Evolutionary conservation across 2,888 invertebrate species (phyloP).

Genomic region (Arctia plantaginis): DNA sequence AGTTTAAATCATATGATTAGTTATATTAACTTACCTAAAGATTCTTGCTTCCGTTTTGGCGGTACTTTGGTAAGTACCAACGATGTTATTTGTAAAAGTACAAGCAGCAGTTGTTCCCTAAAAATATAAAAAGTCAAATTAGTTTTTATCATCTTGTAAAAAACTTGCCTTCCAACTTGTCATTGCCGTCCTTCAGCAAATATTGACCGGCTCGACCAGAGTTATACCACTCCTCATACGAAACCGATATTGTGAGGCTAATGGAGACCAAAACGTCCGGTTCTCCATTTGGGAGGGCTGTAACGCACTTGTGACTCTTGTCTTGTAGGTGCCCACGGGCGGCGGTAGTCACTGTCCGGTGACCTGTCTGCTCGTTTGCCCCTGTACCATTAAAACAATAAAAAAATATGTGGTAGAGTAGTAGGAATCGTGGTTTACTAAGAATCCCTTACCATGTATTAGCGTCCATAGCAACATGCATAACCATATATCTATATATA

Average conservation of each 20-base stretch:
- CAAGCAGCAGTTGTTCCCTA: constrained; percentile 95
- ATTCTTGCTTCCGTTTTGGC: constrained; percentile 91
- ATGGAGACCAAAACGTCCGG: too few relatives aligned
- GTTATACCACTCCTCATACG: too few relatives aligned
- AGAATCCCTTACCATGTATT: constrained; percentile 92
- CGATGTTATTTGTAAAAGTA: constrained; percentile 96
- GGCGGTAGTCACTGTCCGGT: too few relatives aligned
- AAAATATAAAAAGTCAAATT: constrained; percentile 25
- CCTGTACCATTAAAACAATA: neutral
- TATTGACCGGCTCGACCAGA: too few relatives aligned
- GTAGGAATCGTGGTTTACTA: neutral
- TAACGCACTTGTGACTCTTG: too few relatives aligned
- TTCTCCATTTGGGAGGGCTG: too few relatives aligned
- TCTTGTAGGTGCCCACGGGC: too few relatives aligned
- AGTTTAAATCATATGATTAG: neutral
- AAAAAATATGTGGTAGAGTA: too few relatives aligned
- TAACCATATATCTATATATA: constrained; percentile 98
- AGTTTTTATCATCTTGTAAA: neutral
- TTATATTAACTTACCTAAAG: constrained; percentile 82
- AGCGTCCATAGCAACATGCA: constrained; percentile 97
- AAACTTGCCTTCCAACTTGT: neutral
- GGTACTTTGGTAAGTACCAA: constrained; percentile 93
- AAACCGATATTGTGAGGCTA: too few relatives aligned
- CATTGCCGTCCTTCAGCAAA: too few relatives aligned
- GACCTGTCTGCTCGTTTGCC: too few relatives aligned